Evolutionary conservation across 2,888 invertebrate genomes (phyloP), one percentile per base, ranked within the genome.

Genomic region (Pollenia labialis): DNA sequence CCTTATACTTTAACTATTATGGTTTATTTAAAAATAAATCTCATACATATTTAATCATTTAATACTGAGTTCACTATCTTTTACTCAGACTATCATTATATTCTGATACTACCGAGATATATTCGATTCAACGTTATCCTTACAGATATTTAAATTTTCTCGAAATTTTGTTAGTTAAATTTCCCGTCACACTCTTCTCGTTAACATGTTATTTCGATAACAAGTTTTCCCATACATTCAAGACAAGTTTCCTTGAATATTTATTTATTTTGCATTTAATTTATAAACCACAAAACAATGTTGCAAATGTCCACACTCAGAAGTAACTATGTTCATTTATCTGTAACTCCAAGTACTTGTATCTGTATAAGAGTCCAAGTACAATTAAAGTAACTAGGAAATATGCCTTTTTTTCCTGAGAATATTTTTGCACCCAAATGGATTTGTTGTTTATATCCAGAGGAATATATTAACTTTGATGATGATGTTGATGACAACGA

Each of bases 241-340:
- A 76, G 60, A 84, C 74, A 81, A 81, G 32, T 84, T 84, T 68
- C 81, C 77, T 62, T 81, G 68, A 74, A 81, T 74, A 71, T 69
- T 74, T 84, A 74, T 83, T 54, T 84, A 77, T 87, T 84, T 68
- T 72, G 76, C 75, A 74, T 84, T 81, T 76, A 84, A 81, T 84
- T 84, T 81, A 81, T 81, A 76, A 83, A 54, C 86, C 72, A 75
- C 77, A 77, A 76, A 81, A 84, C 75, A 76, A 60, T 76, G 71
- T 83, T 66, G 80, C 71, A 80, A 83, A 66, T 80, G 76, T 76
- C 75, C 80, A 86, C 60, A 86, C 50, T 58, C 60, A 68, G 52
- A 50, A 60, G n/a, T 62, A n/a, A 48, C 16, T 54, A 6, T 11
- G 48, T 50, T 40, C 0, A 18, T 68, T 12, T 62, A 23, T 48